Evolutionary conservation across 2,888 invertebrate species (phyloP).

Genomic region (Dryocosmus kuriphilus): DNA sequence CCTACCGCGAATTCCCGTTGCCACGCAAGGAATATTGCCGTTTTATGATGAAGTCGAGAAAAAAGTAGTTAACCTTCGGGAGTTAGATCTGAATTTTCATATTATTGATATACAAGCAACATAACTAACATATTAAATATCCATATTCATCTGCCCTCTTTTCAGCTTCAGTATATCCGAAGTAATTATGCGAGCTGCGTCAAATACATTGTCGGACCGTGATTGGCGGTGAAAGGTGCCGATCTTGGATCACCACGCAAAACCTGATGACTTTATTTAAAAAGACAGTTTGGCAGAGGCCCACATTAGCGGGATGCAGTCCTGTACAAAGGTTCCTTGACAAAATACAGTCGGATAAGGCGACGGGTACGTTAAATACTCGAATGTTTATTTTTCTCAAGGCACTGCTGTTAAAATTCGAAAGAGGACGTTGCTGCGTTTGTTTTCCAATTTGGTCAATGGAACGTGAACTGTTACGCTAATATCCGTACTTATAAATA

Average conservation of each 20-base stretch:
- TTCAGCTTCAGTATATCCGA: conserved; percentile 97
- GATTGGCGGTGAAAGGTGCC: conserved; percentile 91
- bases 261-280: conserved; percentile 92
- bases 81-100: not conserved
- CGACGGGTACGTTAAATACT: conserved; percentile 87
- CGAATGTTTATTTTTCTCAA: conserved; percentile 24
- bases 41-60: too few relatives aligned
- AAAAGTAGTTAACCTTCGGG: not conserved
- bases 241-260: conserved; percentile 92
- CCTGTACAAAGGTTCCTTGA: conserved; percentile 93
- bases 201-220: conserved; percentile 96
- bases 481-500: conserved; percentile 18
- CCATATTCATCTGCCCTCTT: conserved; percentile 57
- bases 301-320: conserved; percentile 86
- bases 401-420: not conserved
- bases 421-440: not conserved
- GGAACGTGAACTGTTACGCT: not conserved
- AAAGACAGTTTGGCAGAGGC: conserved; percentile 87
- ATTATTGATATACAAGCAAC: not conserved
- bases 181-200: conserved; percentile 96
- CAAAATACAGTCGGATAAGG: conserved; percentile 93
- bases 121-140: conserved; percentile 29
- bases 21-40: too few relatives aligned
- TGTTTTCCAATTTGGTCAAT: not conserved
- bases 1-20: too few relatives aligned